Evolutionary conservation across 2,888 invertebrate genomes (phyloP), one percentile per base, ranked within the genome.

Genomic region (Apeira syringaria): DNA sequence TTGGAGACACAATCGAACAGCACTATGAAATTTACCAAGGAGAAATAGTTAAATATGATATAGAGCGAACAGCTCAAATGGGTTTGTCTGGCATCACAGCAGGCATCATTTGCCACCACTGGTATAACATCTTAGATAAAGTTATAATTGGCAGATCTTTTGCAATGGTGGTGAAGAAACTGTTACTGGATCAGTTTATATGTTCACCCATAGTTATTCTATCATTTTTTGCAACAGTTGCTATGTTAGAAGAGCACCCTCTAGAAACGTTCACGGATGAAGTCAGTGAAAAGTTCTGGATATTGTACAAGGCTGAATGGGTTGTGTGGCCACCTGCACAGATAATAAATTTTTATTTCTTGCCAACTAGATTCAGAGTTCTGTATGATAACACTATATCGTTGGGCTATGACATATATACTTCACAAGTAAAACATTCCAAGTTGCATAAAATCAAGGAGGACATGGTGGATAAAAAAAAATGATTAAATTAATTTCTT

Each of bases 311-410:
- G 32, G 97, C 97, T 1, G 98, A 98, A 74, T 98, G 97, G 96
- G 71, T 96, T 3, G 92, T 98, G 13, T 98, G 98, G 98, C 98
- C 98, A 0, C 95, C 96, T 3, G 97, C 97, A 0, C 98, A 98
- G 76, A 88, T 97, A 26, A 88, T 98, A n/a, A 98, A 98, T 78
- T 98, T 98, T 81, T 96, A 95, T 75, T 93, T 95, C 68, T 75
- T 98, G 53, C 96, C 98, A 5, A 93, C 94, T 5, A 93, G 91
- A 60, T 98, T 92, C 74, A 91, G 98, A 68, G 96, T 98, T 17
- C 84, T 97, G 5, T 98, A 97, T 82, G 97, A 97, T 70, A 97
- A 95, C 70, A 91, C 92, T 0, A 93, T 97, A 65, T 97, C 97
- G 20, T 90, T 97, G 61, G 95, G 95, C 0, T 97, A 96, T 80